Conservation (phyloP, 2,888 invertebrate genomes). For the Adela reaumurella region DNA sequence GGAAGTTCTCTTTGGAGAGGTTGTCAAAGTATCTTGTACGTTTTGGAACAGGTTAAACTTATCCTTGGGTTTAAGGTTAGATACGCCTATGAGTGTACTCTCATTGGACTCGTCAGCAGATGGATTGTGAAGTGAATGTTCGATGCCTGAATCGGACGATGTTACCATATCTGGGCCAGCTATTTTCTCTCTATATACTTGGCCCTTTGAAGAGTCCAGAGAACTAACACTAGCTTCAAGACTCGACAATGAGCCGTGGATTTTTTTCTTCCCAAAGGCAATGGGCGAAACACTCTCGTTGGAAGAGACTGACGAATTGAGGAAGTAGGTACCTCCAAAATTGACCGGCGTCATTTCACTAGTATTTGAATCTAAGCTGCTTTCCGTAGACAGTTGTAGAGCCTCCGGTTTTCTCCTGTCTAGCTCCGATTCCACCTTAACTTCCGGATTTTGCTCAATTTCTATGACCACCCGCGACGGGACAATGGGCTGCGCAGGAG, state of each 20-base stretch:
- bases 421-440: neutral
- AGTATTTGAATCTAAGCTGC: conserved; percentile 37
- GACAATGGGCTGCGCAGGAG: conserved; percentile 10
- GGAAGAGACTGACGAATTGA: conserved; percentile 44
- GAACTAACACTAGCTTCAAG: conserved; percentile 50
- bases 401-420: conserved; percentile 27
- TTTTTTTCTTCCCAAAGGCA: conserved; percentile 36
- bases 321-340: conserved; percentile 18
- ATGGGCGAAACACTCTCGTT: conserved; percentile 49
- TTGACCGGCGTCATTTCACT: conserved; percentile 41
- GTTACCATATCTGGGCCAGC: conserved; percentile 38
- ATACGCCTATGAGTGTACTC: conserved; percentile 46
- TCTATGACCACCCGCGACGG: conserved; percentile 20
- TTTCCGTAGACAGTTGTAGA: conserved; percentile 30
- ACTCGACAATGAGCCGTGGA: conserved; percentile 45
- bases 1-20: conserved; percentile 36
- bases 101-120: conserved; percentile 40
- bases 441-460: neutral
- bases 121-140: conserved; percentile 40
- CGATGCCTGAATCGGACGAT: conserved; percentile 48
- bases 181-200: conserved; percentile 3
- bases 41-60: conserved; percentile 8
- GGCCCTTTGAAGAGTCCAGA: conserved; percentile 35
- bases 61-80: conserved; percentile 26
- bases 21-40: conserved; percentile 28